Evolutionary conservation across 2,888 invertebrate species (phyloP).

Genomic region (Tenodera sinensis): DNA sequence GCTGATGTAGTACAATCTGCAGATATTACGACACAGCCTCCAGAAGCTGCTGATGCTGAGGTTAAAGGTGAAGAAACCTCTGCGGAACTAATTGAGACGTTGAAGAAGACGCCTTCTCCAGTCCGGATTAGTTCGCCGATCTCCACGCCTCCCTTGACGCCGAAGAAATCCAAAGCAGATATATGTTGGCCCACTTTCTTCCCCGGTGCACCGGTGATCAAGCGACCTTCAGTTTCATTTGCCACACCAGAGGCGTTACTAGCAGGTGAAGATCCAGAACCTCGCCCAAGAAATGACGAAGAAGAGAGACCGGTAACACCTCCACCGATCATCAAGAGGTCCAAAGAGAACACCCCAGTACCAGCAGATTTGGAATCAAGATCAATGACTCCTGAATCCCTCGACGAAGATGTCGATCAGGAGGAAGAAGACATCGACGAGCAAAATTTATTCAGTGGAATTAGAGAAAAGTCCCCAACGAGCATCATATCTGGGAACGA

Average conservation of each 20-base stretch:
- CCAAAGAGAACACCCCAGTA: neutral
- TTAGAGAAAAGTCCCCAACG: neutral
- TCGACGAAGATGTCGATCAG: neutral
- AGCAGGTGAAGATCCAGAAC: neutral
- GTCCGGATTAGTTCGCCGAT: neutral
- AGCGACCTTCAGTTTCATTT: constrained; percentile 19
- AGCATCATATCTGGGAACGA: constrained; percentile 16
- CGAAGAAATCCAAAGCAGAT: constrained; percentile 19
- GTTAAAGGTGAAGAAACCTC: neutral
- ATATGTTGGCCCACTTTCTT: constrained; percentile 30
- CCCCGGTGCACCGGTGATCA: constrained; percentile 25
- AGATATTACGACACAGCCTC: neutral
- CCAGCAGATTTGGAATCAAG: neutral
- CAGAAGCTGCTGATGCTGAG: neutral
- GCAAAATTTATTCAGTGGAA: neutral
- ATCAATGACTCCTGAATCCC: neutral
- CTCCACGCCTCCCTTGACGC: neutral
- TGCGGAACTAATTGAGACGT: neutral
- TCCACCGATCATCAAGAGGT: neutral
- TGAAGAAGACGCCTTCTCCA: neutral
- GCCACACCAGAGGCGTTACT: constrained; percentile 8
- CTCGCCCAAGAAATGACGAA: neutral
- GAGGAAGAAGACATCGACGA: neutral
- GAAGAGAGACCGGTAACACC: neutral
- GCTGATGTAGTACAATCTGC: neutral